These are phyloP conservation scores for Microcebus lehilahytsara DNA, from an alignment of 2,113 vertebrate genomes.

Conservation along the genomic window DNA sequence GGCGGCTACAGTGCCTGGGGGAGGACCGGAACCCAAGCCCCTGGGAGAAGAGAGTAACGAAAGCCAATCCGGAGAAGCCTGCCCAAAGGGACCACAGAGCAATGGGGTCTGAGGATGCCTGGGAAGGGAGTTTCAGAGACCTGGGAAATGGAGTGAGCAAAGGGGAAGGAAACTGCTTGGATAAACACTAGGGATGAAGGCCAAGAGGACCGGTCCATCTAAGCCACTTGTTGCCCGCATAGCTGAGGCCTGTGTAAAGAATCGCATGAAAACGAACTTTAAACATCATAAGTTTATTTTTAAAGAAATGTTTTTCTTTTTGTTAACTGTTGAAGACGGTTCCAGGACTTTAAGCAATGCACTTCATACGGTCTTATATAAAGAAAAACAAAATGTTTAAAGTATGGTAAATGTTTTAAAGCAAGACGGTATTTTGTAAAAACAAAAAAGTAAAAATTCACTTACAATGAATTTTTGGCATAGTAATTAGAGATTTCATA, in stretches of 20 bases:
- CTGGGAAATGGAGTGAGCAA: background rate
- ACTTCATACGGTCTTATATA: background rate
- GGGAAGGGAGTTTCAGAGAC: too few relatives aligned
- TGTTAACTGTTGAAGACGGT: background rate
- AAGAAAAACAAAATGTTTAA: conserved; percentile 16
- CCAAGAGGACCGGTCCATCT: background rate
- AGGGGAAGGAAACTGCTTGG: background rate
- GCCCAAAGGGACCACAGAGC: background rate
- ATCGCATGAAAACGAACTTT: background rate
- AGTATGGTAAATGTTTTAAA: background rate
- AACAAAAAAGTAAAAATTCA: too few relatives aligned
- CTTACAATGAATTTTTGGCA: background rate
- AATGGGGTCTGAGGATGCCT: background rate
- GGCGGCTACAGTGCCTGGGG: background rate
- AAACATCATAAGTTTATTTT: background rate
- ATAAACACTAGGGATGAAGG: background rate
- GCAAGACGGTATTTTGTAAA: background rate
- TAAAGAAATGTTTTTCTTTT: background rate
- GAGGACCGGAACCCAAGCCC: background rate
- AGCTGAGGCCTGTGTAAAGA: background rate
- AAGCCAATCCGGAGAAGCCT: background rate
- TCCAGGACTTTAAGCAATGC: background rate
- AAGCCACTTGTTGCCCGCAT: background rate
- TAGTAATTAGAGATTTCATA: background rate
- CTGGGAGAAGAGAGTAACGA: background rate